Evolutionary conservation across 2,888 invertebrate species (phyloP), one percentile per base, ranked within the genome.

Genomic region (Petrolisthes manimaculis): DNA sequence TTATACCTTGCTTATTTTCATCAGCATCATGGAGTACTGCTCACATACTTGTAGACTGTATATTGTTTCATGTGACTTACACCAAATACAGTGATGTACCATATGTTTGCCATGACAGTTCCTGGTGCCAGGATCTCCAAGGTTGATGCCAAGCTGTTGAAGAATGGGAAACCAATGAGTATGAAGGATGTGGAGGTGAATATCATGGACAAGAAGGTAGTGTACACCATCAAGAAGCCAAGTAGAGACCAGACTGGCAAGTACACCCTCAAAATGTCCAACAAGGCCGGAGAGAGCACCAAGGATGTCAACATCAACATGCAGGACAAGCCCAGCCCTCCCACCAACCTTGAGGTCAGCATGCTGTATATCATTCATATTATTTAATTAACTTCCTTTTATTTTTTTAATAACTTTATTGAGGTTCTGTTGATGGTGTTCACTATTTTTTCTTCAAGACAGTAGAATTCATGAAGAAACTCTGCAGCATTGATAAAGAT

Each of bases 191-290:
- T 97, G 18, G 98, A 98, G 93, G 96, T 97, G 53, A 95, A 97
- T 51, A 96, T 99, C n/a, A 95, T 96, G 83, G 97, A 98, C 92
- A 98, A 98, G 92, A 97, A 97, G 93, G 95, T 98, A 79, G 95
- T 96, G 5, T 97, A 97, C 93, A 97, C 97, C 93, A 95, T 98
- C 92, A 98, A 98, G 92, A 98, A 98, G 93, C 98, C 98, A 0
- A 94, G 95, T 18, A 95, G 97, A 89, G 96, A 96, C 91, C 95
- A 95, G 90, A 96, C 98, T 91, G 99, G 99, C 81, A 95, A 96
- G 92, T 99, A 99, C 93, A 97, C 97, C 93, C 95, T 99, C 90
- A 97, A 97, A 93, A 94, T 99, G 86, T 95, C 96, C 37, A 99
- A 99, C 93, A 96, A 95, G 67, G 98, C 97, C 93, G 99, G 99